These are phyloP conservation scores for Nomada fucata DNA, from an alignment of 2,888 invertebrate species.

Conservation along the genomic window DNA sequence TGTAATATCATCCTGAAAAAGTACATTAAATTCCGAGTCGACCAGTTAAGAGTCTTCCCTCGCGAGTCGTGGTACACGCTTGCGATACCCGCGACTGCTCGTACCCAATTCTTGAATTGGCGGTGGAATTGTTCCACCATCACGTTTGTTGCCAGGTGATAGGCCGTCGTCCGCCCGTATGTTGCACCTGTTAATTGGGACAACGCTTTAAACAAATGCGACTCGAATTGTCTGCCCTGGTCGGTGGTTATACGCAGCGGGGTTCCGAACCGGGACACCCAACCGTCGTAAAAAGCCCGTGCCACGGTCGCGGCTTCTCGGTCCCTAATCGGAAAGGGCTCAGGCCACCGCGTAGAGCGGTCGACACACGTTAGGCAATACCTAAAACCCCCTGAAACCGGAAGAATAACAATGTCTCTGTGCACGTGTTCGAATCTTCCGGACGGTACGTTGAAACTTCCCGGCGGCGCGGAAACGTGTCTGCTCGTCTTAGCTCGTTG, in stretches of 20 bases:
- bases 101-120: slow-evolving; percentile 5
- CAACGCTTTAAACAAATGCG: background rate
- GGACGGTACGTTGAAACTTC: background rate
- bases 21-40: too few relatives aligned
- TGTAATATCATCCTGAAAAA: too few relatives aligned
- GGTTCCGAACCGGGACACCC: background rate
- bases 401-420: background rate
- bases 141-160: background rate
- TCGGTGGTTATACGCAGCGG: slow-evolving; percentile 11
- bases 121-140: slow-evolving; percentile 2
- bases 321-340: background rate
- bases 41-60: too few relatives aligned
- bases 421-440: slow-evolving; percentile 5
- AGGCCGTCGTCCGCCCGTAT: slow-evolving; percentile 1
- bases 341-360: slow-evolving; percentile 2
- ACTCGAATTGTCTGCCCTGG: slow-evolving; percentile 19
- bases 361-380: background rate
- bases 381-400: background rate
- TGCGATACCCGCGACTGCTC: too few relatives aligned
- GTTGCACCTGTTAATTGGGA: background rate
- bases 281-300: too few relatives aligned
- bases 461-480: background rate
- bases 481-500: background rate
- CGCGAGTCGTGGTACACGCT: too few relatives aligned
- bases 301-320: slow-evolving; percentile 6